These are phyloP conservation scores for Molossus molossus DNA, from an alignment of 2,797 vertebrate genomes.

Conservation along the genomic window DNA sequence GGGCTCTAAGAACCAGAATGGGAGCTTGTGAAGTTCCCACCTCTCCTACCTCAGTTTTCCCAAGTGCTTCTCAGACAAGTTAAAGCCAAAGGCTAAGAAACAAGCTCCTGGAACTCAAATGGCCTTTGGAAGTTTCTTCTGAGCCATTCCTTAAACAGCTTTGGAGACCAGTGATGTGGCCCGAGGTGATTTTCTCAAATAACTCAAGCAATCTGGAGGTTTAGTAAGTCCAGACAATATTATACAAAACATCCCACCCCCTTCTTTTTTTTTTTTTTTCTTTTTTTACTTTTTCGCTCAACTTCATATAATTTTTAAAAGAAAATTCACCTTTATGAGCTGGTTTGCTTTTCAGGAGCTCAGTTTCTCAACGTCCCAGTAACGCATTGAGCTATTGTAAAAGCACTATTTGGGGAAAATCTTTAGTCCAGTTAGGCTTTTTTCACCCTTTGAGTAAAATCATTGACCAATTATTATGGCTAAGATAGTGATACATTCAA, in stretches of 20 bases:
- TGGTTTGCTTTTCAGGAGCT: conserved; percentile 64
- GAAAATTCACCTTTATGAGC: conserved; percentile 50
- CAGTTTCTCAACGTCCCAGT: conserved; percentile 14
- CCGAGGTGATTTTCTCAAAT: conserved; percentile 5
- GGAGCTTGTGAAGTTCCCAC: background rate
- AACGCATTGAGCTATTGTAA: background rate
- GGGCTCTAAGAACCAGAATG: background rate
- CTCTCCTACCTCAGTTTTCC: background rate
- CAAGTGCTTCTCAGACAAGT: background rate
- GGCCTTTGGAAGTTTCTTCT: conserved; percentile 53
- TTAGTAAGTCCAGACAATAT: conserved; percentile 26
- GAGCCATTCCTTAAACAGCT: background rate
- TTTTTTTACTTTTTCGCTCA: conserved; percentile 50
- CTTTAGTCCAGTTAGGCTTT: conserved; percentile 53
- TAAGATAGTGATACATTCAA: conserved; percentile 7
- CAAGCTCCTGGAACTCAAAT: conserved; percentile 23
- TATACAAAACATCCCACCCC: background rate
- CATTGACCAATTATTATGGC: conserved; percentile 34
- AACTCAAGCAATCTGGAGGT: conserved; percentile 37
- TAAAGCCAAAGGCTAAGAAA: background rate
- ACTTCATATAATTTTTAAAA: conserved; percentile 51
- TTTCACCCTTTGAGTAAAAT: conserved; percentile 40
- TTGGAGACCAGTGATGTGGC: background rate
- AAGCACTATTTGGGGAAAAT: conserved; percentile 5
- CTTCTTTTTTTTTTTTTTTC: conserved; percentile 23